Percentiles rank a stretch among this genome's conserved stretches.
These are phyloP conservation scores for Malurus elegans DNA, from an alignment of 2,113 vertebrate genomes.

Conservation along the genomic window DNA sequence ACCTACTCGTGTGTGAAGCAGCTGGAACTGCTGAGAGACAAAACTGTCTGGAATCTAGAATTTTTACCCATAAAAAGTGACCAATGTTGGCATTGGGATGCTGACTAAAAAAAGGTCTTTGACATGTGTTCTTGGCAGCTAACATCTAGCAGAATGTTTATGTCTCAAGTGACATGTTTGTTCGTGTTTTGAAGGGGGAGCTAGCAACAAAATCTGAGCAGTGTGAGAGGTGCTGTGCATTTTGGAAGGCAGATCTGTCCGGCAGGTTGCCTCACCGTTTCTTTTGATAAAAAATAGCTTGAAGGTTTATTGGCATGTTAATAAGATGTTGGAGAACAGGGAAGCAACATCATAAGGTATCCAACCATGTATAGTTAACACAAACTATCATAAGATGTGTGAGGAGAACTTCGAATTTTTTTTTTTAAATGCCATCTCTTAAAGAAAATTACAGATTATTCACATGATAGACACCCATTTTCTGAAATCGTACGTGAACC, in stretches of 20 bases:
- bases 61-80: not conserved
- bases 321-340: not conserved
- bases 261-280: not conserved
- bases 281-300: not conserved
- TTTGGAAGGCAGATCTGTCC: not conserved
- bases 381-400: not conserved
- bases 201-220: not conserved
- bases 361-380: not conserved
- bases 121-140: not conserved
- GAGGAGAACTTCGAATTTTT: not conserved
- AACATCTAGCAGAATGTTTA: not conserved
- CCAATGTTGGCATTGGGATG: not conserved
- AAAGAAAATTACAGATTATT: not conserved
- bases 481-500: not conserved
- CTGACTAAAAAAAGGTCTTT: not conserved
- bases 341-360: not conserved
- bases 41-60: not conserved
- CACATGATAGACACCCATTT: not conserved
- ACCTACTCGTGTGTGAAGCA: not conserved
- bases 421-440: not conserved
- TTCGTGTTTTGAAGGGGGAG: not conserved
- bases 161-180: not conserved
- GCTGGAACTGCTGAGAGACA: not conserved
- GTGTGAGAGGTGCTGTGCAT: accelerated
- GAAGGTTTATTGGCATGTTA: not conserved